phyloP scores from a whole-genome alignment of 2,113 vertebrate genomes.

The Vanacampus margaritifer region DNA sequence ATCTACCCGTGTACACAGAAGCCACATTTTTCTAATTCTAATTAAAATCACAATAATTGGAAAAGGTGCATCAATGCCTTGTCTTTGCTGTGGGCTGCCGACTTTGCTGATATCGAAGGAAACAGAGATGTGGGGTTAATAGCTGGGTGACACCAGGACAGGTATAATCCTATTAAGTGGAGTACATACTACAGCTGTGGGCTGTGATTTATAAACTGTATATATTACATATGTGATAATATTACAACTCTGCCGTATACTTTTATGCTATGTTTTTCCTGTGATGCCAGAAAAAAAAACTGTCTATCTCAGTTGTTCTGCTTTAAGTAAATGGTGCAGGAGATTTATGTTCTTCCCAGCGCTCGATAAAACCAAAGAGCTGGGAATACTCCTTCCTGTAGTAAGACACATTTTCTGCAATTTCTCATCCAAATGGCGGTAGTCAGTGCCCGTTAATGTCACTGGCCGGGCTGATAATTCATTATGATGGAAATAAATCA shows the following conservation, averaged over 20 bases:
- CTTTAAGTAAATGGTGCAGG: constrained; percentile 28
- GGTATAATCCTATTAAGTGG: constrained; percentile 49
- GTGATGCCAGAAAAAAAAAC: constrained; percentile 21
- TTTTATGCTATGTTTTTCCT: constrained; percentile 12
- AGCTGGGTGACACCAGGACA: constrained; percentile 31
- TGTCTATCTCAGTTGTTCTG: constrained; percentile 15
- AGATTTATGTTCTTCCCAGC: constrained; percentile 35
- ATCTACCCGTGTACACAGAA: constrained; percentile 46
- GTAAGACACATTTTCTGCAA: constrained; percentile 32
- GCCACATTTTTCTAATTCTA: constrained; percentile 59
- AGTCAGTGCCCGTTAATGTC: constrained; percentile 13
- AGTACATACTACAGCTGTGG: constrained; percentile 27
- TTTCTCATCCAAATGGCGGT: constrained; percentile 30
- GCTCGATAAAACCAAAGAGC: constrained; percentile 38
- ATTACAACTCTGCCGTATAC: constrained; percentile 2
- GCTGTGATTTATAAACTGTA: constrained; percentile 11
- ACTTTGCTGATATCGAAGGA: constrained; percentile 45
- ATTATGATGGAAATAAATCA: constrained; percentile 35
- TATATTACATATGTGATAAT: constrained; percentile 17
- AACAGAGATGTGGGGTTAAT: constrained; percentile 51
- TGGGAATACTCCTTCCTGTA: constrained; percentile 22
- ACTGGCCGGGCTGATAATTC: constrained; percentile 20
- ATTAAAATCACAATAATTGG: constrained; percentile 53
- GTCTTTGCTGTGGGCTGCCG: constrained; percentile 39
- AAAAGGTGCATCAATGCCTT: constrained; percentile 27